Conservation (phyloP, 2,797 vertebrate genomes). For the Microctenopoma stevenorrisi region DNA sequence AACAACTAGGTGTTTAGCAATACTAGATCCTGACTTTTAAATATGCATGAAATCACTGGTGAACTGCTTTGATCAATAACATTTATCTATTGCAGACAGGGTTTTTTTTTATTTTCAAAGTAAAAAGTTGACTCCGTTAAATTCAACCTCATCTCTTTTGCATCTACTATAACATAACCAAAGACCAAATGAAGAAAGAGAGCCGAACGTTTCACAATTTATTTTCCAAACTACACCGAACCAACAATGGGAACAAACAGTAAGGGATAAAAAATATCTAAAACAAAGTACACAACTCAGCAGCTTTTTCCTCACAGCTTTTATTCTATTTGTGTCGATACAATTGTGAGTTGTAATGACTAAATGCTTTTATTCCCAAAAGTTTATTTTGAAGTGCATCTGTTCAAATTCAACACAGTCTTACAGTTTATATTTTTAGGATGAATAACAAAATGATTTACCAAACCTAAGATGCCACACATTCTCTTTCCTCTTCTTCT, state of each 20-base stretch:
- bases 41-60: not conserved
- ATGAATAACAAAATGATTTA: slow-evolving; percentile 33
- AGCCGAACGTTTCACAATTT: slow-evolving; percentile 7
- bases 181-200: not conserved
- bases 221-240: slow-evolving; percentile 35
- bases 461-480: slow-evolving; percentile 8
- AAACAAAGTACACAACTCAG: not conserved
- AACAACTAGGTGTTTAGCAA: not conserved
- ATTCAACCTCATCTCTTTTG: slow-evolving; percentile 4
- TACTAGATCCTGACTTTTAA: not conserved
- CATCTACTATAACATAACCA: not conserved
- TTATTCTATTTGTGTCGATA: not conserved
- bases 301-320: not conserved
- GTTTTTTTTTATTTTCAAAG: slow-evolving; percentile 2
- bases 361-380: not conserved
- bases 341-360: not conserved
- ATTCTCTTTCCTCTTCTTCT: not conserved
- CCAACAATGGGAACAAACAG: not conserved
- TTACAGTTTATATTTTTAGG: slow-evolving; percentile 6
- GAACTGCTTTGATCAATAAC: slow-evolving; percentile 3
- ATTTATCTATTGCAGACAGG: slow-evolving; percentile 2
- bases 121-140: not conserved
- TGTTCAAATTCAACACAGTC: slow-evolving; percentile 2
- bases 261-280: not conserved
- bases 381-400: slow-evolving; percentile 4